phyloP scores from a whole-genome alignment of 2,888 invertebrate genomes.

The Drosophila cognata region DNA sequence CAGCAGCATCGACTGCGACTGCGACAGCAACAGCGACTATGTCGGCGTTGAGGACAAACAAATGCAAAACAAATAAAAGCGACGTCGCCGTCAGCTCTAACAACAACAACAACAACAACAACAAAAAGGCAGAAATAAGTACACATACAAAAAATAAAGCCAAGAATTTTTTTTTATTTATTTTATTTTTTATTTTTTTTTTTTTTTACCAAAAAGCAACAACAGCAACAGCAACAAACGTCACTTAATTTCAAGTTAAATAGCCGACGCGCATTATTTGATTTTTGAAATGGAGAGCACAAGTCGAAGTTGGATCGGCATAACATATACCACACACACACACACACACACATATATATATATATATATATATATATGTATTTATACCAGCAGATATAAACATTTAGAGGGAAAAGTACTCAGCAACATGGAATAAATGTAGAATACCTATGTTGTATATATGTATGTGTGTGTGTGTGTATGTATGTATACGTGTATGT shows the following conservation, averaged over 20 bases:
- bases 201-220: constrained; percentile 39
- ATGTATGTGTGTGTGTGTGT: background rate
- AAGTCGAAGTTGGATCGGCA: constrained; percentile 56
- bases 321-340: constrained; percentile 18
- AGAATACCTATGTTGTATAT: background rate
- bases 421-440: background rate
- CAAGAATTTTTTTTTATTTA: constrained; percentile 25
- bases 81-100: constrained; percentile 29
- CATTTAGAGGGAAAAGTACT: constrained; percentile 8
- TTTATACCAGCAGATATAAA: constrained; percentile 4
- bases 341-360: constrained; percentile 8
- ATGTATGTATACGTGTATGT: background rate
- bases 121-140: constrained; percentile 26
- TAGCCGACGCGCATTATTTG: constrained; percentile 79
- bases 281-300: constrained; percentile 78
- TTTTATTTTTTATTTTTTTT: constrained; percentile 5
- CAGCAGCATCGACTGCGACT: background rate
- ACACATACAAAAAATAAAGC: constrained; percentile 27
- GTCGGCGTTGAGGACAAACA: constrained; percentile 71
- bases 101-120: constrained; percentile 43
- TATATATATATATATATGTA: constrained; percentile 8
- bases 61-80: constrained; percentile 75
- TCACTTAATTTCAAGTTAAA: constrained; percentile 78
- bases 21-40: background rate
- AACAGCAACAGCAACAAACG: constrained; percentile 66